Base-by-base conservation (phyloP, 2,797 vertebrate species). In the Harpagifer antarcticus region DNA sequence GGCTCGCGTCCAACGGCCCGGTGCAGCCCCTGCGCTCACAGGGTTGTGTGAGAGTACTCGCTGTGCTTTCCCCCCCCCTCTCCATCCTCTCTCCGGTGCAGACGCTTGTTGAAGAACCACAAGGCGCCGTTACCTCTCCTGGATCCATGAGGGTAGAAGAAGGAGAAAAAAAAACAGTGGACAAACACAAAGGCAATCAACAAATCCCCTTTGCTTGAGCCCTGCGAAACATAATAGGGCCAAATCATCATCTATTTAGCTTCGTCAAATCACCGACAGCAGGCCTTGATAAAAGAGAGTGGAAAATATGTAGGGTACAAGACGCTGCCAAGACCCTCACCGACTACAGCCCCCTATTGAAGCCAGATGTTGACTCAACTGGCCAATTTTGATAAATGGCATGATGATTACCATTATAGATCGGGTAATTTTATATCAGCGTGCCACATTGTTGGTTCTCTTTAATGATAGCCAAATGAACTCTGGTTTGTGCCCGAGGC, bases 351-450 rank as follows among this genome's bases (percentile, higher is more conserved):
- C 86, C 76, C 89, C 91, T 94, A 93, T 96, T 96, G 94, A 96
- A 96, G 91, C 91, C 96, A 96, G 94, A 96, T 96, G 90, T 96
- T 96, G 92, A 93, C 72, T 92, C 94, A 91, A 91, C 92, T 92
- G 90, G 91, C 95, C 93, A 94, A 91, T 95, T 95, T 94, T 95
- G 91, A 95, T 96, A 96, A 96, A 95, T 88, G 72, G 91, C 91
- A 86, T 88, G 88, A 92, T 89, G 90, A 93, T 95, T 94, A 93
- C 89, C 92, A 93, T 93, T 95, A 89, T 92, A 84, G 92, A 92
- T 90, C 80, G 85, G 85, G 89, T 93, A 91, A 88, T 93, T 93
- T 95, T 93, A 93, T 93, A 92, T 95, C 91, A 85, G 83, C 68
- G 68, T 82, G 92, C 87, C 67, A 92, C 91, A 79, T 91, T 76